Percentiles rank a stretch among this genome's conserved stretches.
phyloP scores from a whole-genome alignment of 2,888 invertebrate species.

The Odontothrips loti region DNA sequence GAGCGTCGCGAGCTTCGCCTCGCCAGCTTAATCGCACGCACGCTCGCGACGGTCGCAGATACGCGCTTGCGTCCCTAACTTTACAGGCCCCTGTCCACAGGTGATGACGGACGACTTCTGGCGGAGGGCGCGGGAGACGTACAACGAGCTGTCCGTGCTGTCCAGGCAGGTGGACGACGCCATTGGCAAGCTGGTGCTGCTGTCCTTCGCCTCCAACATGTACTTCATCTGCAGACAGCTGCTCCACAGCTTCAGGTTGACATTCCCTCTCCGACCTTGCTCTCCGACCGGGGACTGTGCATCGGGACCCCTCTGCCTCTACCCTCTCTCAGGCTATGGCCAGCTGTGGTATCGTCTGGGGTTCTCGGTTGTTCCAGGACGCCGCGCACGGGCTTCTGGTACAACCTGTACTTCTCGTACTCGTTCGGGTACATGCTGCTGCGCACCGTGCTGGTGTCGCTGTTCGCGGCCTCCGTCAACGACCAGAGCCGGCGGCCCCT shows the following conservation, averaged over 20 bases:
- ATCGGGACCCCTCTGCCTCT: too few relatives aligned
- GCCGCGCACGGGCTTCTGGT: conserved; percentile 54
- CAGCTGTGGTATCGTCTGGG: too few relatives aligned
- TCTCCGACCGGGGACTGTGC: too few relatives aligned
- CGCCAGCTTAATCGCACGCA: too few relatives aligned
- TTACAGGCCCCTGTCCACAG: neutral
- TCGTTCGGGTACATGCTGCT: conserved; percentile 60
- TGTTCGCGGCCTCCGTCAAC: conserved; percentile 57
- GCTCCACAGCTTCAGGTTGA: conserved; percentile 64
- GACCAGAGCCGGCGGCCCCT: conserved; percentile 54
- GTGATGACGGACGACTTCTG: conserved; percentile 50
- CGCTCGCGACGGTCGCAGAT: too few relatives aligned
- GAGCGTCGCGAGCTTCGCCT: too few relatives aligned
- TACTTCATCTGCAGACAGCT: conserved; percentile 71
- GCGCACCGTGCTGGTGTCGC: conserved; percentile 57
- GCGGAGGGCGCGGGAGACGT: conserved; percentile 62
- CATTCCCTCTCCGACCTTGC: neutral
- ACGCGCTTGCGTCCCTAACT: too few relatives aligned
- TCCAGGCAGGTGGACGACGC: conserved; percentile 57
- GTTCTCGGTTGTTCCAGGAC: conserved; percentile 41
- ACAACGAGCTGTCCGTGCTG: conserved; percentile 58
- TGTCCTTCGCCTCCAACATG: conserved; percentile 66
- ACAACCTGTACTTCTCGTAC: conserved; percentile 58
- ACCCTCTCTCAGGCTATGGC: too few relatives aligned
- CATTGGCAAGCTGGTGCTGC: conserved; percentile 59